A percentile compares a stretch with the other conserved stretches of the same genome.
These are phyloP conservation scores for Trachymyrmex septentrionalis DNA, from an alignment of 1,140 invertebrate species.

Conservation along the genomic window DNA sequence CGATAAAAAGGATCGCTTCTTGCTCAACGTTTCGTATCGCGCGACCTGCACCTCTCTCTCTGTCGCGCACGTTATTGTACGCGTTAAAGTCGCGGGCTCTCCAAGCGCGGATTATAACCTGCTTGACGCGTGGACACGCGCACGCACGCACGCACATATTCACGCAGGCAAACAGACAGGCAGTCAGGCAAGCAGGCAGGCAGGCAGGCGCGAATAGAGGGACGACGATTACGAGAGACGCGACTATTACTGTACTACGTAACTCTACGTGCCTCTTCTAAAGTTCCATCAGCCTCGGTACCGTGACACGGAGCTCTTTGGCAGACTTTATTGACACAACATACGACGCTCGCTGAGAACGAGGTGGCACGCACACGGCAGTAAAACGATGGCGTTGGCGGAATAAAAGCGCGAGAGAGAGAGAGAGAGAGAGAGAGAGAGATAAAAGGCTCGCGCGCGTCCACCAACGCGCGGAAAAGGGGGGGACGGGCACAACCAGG, in stretches of 20 bases:
- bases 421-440: neutral
- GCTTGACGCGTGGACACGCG: constrained; percentile 43
- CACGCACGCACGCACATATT: constrained; percentile 22
- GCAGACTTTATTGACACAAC: constrained; percentile 75
- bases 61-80: neutral
- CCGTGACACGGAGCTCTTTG: constrained; percentile 57
- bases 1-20: constrained; percentile 66
- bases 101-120: constrained; percentile 37
- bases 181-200: neutral
- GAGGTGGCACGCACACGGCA: constrained; percentile 56
- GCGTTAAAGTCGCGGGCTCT: neutral
- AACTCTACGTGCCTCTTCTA: constrained; percentile 28
- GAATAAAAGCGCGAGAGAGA: neutral
- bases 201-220: neutral
- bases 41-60: neutral
- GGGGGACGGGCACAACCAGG: neutral
- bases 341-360: constrained; percentile 70
- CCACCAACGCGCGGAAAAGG: neutral
- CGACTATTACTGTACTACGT: constrained; percentile 31
- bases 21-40: neutral
- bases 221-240: constrained; percentile 3
- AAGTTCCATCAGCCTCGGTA: constrained; percentile 36
- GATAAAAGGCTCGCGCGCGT: neutral
- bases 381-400: constrained; percentile 31
- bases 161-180: neutral